Conservation (phyloP, 1,140 invertebrate species). For the Ladona fulva region DNA sequence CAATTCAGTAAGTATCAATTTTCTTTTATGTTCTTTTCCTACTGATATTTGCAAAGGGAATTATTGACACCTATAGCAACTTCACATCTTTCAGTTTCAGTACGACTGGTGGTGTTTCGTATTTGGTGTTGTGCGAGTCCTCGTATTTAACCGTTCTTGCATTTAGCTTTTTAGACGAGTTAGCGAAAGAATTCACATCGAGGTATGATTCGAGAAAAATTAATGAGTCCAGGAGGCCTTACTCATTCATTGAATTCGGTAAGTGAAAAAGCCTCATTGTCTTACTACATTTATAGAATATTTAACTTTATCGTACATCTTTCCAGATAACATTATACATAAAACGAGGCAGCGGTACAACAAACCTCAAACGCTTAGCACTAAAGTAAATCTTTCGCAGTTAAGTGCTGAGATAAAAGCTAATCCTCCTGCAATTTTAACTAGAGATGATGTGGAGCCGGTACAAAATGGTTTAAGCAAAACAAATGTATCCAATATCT, state of each 20-base stretch:
- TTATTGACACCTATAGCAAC: not conserved
- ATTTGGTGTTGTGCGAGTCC: slow-evolving; percentile 35
- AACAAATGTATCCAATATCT: slow-evolving; percentile 22
- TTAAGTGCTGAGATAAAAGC: slow-evolving; percentile 35
- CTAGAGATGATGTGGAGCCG: slow-evolving; percentile 31
- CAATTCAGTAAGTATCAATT: slow-evolving; percentile 31
- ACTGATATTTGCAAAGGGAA: not conserved
- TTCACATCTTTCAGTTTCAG: slow-evolving; percentile 33
- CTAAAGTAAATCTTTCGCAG: slow-evolving; percentile 34
- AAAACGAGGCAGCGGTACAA: slow-evolving; percentile 36
- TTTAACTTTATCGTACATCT: not conserved
- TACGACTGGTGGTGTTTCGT: slow-evolving; percentile 32
- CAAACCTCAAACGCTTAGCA: slow-evolving; percentile 34
- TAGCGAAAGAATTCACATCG: slow-evolving; percentile 37
- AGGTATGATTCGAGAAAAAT: slow-evolving; percentile 33
- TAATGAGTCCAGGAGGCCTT: slow-evolving; percentile 33
- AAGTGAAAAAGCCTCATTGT: slow-evolving; percentile 22
- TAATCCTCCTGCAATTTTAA: slow-evolving; percentile 33
- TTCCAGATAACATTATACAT: slow-evolving; percentile 35
- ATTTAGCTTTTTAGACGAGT: slow-evolving; percentile 40
- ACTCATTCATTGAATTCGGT: slow-evolving; percentile 41
- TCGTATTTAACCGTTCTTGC: slow-evolving; percentile 36
- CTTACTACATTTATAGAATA: too few species aligned
- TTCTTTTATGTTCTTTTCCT: not conserved
- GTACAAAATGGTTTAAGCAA: slow-evolving; percentile 24